Evolutionary conservation across 2,888 invertebrate species (phyloP).

Genomic region (Andricus quercusramuli): DNA sequence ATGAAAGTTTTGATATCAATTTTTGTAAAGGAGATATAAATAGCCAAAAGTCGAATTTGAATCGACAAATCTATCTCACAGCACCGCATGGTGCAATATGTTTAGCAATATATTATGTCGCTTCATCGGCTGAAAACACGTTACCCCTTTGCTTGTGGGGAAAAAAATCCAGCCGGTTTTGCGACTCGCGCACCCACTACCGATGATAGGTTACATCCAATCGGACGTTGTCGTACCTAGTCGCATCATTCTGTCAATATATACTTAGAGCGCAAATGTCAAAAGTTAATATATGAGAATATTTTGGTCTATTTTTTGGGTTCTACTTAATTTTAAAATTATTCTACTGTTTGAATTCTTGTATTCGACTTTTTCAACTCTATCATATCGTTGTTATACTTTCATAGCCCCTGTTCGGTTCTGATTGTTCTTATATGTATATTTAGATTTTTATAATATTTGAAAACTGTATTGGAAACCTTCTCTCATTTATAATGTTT

Average conservation of each 20-base stretch:
- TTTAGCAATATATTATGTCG: constrained; percentile 58
- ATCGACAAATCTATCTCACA: constrained; percentile 42
- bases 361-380: too few relatives aligned
- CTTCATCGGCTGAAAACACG: constrained; percentile 62
- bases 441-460: too few relatives aligned
- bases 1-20: background rate
- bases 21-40: background rate
- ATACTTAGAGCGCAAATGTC: background rate
- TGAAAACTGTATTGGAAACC: too few relatives aligned
- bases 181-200: constrained; percentile 48
- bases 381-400: too few relatives aligned
- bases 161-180: constrained; percentile 61
- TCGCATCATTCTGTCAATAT: background rate
- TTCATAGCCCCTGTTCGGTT: too few relatives aligned
- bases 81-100: constrained; percentile 48
- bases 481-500: too few relatives aligned
- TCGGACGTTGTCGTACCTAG: constrained; percentile 39
- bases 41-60: constrained; percentile 30
- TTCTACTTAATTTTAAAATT: too few relatives aligned
- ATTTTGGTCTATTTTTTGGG: too few relatives aligned
- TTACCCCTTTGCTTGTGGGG: constrained; percentile 56
- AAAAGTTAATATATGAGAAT: too few relatives aligned
- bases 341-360: too few relatives aligned
- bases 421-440: too few relatives aligned
- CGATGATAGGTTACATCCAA: constrained; percentile 46